Evolutionary conservation across 2,888 invertebrate species (phyloP), one percentile per base, ranked within the genome.

Genomic region (Deilephila elpenor): DNA sequence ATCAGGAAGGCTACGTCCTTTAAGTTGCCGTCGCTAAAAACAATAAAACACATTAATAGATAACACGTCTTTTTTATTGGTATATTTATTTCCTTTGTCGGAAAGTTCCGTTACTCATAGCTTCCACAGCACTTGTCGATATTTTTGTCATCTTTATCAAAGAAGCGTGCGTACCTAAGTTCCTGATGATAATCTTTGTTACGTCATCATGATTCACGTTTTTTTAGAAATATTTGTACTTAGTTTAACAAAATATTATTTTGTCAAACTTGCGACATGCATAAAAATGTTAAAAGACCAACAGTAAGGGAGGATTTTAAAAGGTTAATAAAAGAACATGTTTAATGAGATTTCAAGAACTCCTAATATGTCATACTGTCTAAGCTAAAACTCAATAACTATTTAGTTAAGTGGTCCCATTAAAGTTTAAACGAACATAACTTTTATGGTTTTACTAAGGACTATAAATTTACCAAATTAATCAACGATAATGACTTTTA

Each of bases 391-490:
- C 67, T 25, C 25, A 51, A 51, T 14, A 67, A 44, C 51, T 51
- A 67, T 51, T 67, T 25, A 67, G 67, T 67, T 44, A 67, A 67
- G 5, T 51, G 37, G 64, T 62, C 19, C n/a, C n/a, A 64, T n/a
- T 64, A n/a, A n/a, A n/a, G n/a, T n/a, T n/a, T n/a, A 25, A 17
- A 7, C 25, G 11, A 60, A 32, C 29, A 25, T 2, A 51, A 17
- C 17, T 25, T 67, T 64, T 44, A 67, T 44, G 44, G 20, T 44
- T 8, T 14, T 6, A 44, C 14, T 67, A 67, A 67, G 44, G 5
- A 67, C 67, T 34, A 19, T 62, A 62, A 62, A 62, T 20, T 56
- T 20, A 67, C 25, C 44, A 67, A 44, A 25, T 72, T 37, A 72
- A 72, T 32, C 53, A 34, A 25, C 32, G 17, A 7, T 59, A 19